phyloP scores from a whole-genome alignment of 2,113 vertebrate genomes.

The Toxotes jaculatrix region DNA sequence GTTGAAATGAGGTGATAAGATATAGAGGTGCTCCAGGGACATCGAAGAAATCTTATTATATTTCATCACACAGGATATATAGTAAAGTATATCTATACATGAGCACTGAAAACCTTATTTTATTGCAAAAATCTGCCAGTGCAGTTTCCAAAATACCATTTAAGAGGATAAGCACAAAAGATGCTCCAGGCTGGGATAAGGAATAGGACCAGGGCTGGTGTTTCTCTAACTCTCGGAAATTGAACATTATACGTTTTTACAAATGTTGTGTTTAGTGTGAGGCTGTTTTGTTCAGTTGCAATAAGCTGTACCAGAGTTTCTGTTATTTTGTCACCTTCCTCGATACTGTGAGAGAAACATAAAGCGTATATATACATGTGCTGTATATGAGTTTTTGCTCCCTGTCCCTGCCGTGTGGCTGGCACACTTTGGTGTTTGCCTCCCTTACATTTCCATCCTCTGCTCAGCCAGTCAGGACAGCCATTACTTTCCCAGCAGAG shows the following conservation, averaged over 20 bases:
- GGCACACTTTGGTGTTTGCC: neutral
- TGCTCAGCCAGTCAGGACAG: slow-evolving; percentile 12
- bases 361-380: neutral
- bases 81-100: neutral
- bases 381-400: neutral
- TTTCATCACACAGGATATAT: neutral
- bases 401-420: neutral
- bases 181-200: no score
- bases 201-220: no score
- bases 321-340: neutral
- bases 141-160: no score
- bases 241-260: neutral
- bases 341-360: neutral
- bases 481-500: slow-evolving; percentile 33
- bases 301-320: neutral
- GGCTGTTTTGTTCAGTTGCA: neutral
- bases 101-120: neutral
- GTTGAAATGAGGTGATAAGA: neutral
- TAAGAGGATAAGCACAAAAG: no score
- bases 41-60: neutral
- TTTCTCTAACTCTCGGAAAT: no score
- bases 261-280: neutral
- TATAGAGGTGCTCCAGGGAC: neutral
- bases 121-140: neutral
- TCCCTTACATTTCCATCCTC: slow-evolving; percentile 3